A percentile compares a stretch with the other conserved stretches of the same genome.
These are phyloP conservation scores for Silurus glanis DNA, from an alignment of 2,113 vertebrate genomes.

Conservation along the genomic window DNA sequence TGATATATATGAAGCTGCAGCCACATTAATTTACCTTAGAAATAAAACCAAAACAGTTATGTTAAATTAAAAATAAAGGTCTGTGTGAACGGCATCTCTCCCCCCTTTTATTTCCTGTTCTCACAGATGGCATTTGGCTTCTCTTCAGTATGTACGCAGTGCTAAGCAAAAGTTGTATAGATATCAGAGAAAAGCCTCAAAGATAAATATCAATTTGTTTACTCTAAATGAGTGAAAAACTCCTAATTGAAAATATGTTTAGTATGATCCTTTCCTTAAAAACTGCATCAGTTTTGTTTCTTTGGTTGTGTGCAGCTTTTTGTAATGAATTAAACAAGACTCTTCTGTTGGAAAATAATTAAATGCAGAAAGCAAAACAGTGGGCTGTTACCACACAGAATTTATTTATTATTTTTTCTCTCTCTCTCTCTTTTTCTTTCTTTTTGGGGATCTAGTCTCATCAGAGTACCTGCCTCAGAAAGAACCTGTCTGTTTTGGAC, in stretches of 20 bases:
- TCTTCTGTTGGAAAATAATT: neutral
- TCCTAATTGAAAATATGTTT: neutral
- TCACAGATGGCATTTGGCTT: too few species aligned
- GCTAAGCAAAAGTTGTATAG: neutral
- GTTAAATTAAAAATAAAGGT: too few species aligned
- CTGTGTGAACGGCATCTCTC: too few species aligned
- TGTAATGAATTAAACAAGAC: neutral
- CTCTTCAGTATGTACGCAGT: neutral
- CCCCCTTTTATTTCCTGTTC: too few species aligned
- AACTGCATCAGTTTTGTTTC: neutral
- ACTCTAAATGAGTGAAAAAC: neutral
- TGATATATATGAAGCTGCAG: too few species aligned
- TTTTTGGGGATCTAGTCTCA: neutral
- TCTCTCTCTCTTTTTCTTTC: neutral
- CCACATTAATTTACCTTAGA: too few species aligned
- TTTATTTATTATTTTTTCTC: neutral
- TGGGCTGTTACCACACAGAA: neutral
- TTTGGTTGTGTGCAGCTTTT: neutral
- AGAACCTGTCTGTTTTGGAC: neutral
- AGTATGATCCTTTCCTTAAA: neutral
- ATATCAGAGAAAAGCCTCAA: neutral
- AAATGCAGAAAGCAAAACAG: neutral
- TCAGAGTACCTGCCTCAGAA: neutral
- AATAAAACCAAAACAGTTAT: too few species aligned
- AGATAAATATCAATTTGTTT: neutral